These are phyloP conservation scores for Apodemus sylvaticus DNA, from an alignment of 2,113 vertebrate species.

Conservation along the genomic window DNA sequence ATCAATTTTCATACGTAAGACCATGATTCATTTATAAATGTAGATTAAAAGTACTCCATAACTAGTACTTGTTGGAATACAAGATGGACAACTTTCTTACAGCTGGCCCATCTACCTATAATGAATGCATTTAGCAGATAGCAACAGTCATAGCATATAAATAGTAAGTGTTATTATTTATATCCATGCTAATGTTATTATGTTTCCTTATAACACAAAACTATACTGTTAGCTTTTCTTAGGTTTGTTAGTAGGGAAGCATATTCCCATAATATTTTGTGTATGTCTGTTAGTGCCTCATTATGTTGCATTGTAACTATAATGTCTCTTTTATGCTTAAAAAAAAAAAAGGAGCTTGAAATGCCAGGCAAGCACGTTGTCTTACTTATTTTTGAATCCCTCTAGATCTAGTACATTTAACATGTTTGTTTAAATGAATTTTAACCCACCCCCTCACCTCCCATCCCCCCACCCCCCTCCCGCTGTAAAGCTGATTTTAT, in stretches of 20 bases:
- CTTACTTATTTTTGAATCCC: constrained; percentile 55
- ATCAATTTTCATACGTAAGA: not conserved
- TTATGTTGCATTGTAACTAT: constrained; percentile 26
- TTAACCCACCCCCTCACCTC: not conserved
- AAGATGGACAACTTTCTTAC: constrained; percentile 38
- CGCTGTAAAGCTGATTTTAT: constrained; percentile 26
- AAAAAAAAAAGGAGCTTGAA: not conserved
- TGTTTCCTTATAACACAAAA: not conserved
- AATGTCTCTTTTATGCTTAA: constrained; percentile 10
- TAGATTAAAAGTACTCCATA: not conserved
- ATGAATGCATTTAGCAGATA: constrained; percentile 24
- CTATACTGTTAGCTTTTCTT: not conserved
- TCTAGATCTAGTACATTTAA: constrained; percentile 3
- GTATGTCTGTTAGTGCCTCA: not conserved
- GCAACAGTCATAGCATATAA: not conserved
- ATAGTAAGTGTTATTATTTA: constrained; percentile 9
- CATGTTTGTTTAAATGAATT: constrained; percentile 45
- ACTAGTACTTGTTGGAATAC: constrained; percentile 37
- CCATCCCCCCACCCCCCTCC: too few relatives aligned
- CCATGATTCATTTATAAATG: not conserved
- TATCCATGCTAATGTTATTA: not conserved
- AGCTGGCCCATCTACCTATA: not conserved
- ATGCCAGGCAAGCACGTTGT: constrained; percentile 12
- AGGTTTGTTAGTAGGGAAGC: not conserved
- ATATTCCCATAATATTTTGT: not conserved